phyloP scores from a whole-genome alignment of 2,113 vertebrate genomes.

The Odobenus rosmarus region DNA sequence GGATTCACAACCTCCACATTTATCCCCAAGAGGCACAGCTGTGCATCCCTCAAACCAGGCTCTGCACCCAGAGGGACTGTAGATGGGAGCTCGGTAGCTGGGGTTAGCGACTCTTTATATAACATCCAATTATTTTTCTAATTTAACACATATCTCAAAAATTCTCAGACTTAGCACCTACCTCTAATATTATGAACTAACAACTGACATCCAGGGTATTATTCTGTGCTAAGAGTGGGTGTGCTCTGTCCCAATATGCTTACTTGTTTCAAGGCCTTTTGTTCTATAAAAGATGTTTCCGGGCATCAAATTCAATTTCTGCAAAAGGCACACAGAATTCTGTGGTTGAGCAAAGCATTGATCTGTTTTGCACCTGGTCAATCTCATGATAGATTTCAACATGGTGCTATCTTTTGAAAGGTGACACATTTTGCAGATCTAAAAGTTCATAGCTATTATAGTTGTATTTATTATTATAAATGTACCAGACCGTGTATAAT shows the following conservation, averaged over 20 bases:
- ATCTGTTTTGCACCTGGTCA: not conserved
- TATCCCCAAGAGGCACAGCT: not conserved
- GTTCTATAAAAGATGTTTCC: conserved; percentile 20
- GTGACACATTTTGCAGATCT: not conserved
- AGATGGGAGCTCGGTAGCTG: not conserved
- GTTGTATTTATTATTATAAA: not conserved
- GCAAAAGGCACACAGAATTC: conserved; percentile 51
- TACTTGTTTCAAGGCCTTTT: not conserved
- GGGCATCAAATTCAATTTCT: conserved; percentile 43
- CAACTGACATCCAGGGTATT: not conserved
- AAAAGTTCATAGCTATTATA: not conserved
- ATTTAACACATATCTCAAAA: conserved; percentile 62
- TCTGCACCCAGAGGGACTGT: not conserved
- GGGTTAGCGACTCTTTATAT: conserved; percentile 55
- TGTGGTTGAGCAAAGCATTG: not conserved
- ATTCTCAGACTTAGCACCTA: not conserved
- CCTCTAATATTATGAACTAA: conserved; percentile 33
- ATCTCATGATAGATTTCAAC: not conserved
- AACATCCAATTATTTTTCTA: conserved; percentile 70
- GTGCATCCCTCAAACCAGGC: not conserved
- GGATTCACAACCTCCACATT: not conserved
- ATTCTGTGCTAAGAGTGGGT: not conserved
- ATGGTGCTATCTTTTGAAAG: not conserved
- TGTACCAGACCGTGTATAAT: too few relatives aligned
- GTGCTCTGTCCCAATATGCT: not conserved